phyloP scores from a whole-genome alignment of 2,888 invertebrate species.

The Lepas anatifera region DNA sequence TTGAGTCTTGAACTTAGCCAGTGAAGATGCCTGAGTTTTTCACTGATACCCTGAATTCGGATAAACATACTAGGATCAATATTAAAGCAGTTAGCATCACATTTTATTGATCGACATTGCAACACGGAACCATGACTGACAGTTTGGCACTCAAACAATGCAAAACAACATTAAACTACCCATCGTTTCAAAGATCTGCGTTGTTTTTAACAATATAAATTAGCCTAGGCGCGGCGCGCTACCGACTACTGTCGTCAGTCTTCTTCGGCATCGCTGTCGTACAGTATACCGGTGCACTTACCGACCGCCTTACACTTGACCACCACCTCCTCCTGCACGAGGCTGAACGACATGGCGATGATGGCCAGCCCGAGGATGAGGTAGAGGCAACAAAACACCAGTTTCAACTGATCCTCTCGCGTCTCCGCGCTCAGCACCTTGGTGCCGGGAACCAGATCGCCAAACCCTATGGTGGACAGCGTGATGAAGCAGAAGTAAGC shows the following conservation, averaged over 20 bases:
- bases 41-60: no score
- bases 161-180: no score
- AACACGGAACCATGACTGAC: no score
- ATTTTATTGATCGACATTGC: no score
- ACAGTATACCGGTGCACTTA: slow-evolving; percentile 51
- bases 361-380: slow-evolving; percentile 63
- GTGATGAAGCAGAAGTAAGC: slow-evolving; percentile 77
- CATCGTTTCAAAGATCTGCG: slow-evolving; percentile 20
- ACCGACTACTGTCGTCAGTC: neutral
- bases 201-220: neutral
- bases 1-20: no score
- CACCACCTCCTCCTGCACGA: slow-evolving; percentile 67
- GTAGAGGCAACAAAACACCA: slow-evolving; percentile 67
- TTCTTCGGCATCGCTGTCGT: slow-evolving; percentile 32
- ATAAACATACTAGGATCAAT: no score
- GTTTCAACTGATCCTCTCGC: slow-evolving; percentile 50
- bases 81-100: no score
- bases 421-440: slow-evolving; percentile 30
- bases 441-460: slow-evolving; percentile 56
- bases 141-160: no score
- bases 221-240: no score
- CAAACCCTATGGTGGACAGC: slow-evolving; percentile 68
- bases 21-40: no score
- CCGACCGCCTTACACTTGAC: slow-evolving; percentile 58
- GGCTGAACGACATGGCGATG: slow-evolving; percentile 72